Conservation (phyloP, 2,113 vertebrate genomes). For the Plecturocebus donacophilus region DNA sequence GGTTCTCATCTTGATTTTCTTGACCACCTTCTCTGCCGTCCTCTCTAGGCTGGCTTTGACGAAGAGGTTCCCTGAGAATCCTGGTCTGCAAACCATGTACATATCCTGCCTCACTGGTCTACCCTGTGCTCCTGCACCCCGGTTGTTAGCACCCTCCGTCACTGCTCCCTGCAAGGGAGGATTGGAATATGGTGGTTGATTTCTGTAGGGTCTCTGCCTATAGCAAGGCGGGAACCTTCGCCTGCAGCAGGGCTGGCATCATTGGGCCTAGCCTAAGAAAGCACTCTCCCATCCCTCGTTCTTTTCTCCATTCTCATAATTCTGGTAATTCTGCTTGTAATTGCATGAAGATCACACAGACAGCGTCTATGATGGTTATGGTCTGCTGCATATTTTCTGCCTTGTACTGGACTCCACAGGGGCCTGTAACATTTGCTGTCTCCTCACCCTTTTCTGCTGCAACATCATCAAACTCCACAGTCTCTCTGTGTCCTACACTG, state of each 20-base stretch:
- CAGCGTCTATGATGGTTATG: slow-evolving; percentile 98
- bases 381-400: slow-evolving; percentile 99
- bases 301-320: slow-evolving; percentile 95
- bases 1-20: background rate
- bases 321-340: slow-evolving; percentile 98
- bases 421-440: slow-evolving; percentile 98
- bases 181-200: slow-evolving; percentile 92
- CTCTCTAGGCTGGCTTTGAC: background rate
- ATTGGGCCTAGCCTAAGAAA: slow-evolving; percentile 94
- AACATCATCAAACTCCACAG: slow-evolving; percentile 99
- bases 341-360: slow-evolving; percentile 96
- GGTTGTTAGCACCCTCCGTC: background rate
- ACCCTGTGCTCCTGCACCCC: background rate
- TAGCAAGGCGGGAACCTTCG: slow-evolving; percentile 98
- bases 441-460: slow-evolving; percentile 99
- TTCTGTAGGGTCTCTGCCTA: slow-evolving; percentile 94
- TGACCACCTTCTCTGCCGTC: background rate
- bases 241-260: slow-evolving; percentile 93
- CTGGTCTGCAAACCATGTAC: background rate
- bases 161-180: background rate
- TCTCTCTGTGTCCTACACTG: slow-evolving; percentile 99
- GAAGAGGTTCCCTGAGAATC: background rate
- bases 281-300: slow-evolving; percentile 92
- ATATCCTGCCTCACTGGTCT: background rate
- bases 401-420: slow-evolving; percentile 98